Base-by-base conservation (phyloP, 2,113 vertebrate genomes). In the Proterorhinus semilunaris region DNA sequence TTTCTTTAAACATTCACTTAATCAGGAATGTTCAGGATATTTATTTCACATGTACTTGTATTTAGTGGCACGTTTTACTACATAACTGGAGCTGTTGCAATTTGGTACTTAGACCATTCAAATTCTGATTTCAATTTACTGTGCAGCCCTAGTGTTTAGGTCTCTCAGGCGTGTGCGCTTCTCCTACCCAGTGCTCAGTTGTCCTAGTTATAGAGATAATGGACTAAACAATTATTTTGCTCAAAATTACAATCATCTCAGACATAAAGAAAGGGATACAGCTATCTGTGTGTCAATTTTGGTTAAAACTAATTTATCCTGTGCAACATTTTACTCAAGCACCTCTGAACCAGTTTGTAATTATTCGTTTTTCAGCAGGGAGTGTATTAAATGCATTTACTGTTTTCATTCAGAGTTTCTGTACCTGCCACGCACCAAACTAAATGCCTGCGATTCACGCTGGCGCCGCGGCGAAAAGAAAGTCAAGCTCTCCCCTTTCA, bases 401-500 rank as follows among this genome's bases (percentile, higher is more conserved):
- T 4, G 0, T 10, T 7, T 48, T 5, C 66, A 50, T 16, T 16
- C 51, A 54, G 68, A 61, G 50, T 65, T 17, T 62, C 69, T 68
- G 15, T 50, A 17, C 17, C 49, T 44, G 45, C 47, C 10, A 0
- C n/a, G 9, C 5, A 17, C 15, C 64, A 13, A 65, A 70, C 3
- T 66, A 74, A 71, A 71, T 62, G 57, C 27, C 13, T 49, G 36
- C 27, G 63, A 36, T 57, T 76, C 49, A n/a, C 7, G 0, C 55
- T 6, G 64, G 58, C 65, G 6, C 50, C 51, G 1, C 0, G 13
- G 36, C 15, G 27, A 7, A 52, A n/a, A 13, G 17, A 51, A 63
- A 69, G 72, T 76, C 67, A 62, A 78, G 68, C 62, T 36, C 68
- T 68, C 55, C 6, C 63, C 70, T 78, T 79, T 75, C 71, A 76